These are phyloP conservation scores for Myotis planiceps DNA, from an alignment of 2,797 vertebrate species.

Conservation along the genomic window DNA sequence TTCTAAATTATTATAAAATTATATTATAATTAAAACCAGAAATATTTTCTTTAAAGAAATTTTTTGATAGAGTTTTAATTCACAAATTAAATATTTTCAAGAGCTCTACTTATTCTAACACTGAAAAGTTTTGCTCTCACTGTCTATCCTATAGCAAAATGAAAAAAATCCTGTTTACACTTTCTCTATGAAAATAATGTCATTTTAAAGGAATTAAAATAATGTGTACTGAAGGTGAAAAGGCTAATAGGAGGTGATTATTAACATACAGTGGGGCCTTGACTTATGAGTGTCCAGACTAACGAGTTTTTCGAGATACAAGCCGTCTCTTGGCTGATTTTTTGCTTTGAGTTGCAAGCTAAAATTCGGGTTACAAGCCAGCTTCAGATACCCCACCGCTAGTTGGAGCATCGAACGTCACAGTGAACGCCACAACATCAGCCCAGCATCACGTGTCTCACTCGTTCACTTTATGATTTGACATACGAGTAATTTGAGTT, in stretches of 20 bases:
- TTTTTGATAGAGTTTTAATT: neutral
- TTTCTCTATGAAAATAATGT: neutral
- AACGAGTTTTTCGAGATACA: too few species aligned
- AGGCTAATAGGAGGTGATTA: neutral
- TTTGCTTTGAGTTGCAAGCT: too few species aligned
- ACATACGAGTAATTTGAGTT: too few species aligned
- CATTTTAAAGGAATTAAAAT: slow-evolving; percentile 15
- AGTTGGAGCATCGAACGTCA: too few species aligned
- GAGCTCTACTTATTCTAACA: neutral
- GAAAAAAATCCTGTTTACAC: neutral
- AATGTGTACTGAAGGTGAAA: neutral
- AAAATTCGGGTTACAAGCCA: too few species aligned
- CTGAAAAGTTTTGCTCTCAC: neutral
- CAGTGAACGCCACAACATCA: too few species aligned
- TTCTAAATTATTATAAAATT: neutral
- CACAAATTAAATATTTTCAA: neutral
- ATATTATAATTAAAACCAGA: neutral
- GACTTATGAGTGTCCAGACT: too few species aligned
- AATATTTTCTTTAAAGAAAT: neutral
- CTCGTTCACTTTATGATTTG: too few species aligned
- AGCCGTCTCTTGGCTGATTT: too few species aligned
- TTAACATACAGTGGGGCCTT: neutral
- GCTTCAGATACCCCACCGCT: too few species aligned
- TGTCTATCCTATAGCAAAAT: neutral
- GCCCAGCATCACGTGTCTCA: too few species aligned